Evolutionary conservation across 1,140 invertebrate genomes (phyloP).

Genomic region (Bombus vancouverensis): DNA sequence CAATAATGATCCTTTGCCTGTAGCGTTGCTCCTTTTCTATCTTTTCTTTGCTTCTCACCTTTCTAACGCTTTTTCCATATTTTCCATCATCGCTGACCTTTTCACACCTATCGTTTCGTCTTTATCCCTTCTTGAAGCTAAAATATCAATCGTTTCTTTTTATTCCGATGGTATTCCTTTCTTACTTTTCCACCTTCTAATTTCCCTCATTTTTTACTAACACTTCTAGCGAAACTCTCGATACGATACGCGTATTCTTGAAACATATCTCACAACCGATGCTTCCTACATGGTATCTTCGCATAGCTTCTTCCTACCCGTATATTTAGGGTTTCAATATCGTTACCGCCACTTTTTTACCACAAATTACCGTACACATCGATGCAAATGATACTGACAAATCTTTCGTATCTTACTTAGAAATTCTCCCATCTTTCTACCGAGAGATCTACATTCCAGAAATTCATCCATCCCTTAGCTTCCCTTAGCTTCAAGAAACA

Average conservation of each 20-base stretch:
- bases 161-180: not conserved
- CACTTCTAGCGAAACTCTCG: fast-evolving
- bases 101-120: not conserved
- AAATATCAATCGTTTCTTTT: not conserved
- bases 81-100: not conserved
- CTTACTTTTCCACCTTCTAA: not conserved
- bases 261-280: not conserved
- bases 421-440: not conserved
- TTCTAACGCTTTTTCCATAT: not conserved
- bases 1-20: too few species aligned
- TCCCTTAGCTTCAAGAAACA: too few species aligned
- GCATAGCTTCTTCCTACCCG: not conserved
- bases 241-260: not conserved
- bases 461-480: not conserved
- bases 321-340: not conserved
- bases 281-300: not conserved
- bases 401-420: not conserved
- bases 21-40: too few species aligned
- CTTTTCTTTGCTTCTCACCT: not conserved
- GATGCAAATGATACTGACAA: not conserved
- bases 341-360: not conserved
- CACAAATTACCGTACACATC: not conserved
- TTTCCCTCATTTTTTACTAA: not conserved
- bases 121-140: not conserved
- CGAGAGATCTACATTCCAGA: not conserved